Base-by-base conservation (phyloP, 2,113 vertebrate genomes). In the Alligator sinensis region DNA sequence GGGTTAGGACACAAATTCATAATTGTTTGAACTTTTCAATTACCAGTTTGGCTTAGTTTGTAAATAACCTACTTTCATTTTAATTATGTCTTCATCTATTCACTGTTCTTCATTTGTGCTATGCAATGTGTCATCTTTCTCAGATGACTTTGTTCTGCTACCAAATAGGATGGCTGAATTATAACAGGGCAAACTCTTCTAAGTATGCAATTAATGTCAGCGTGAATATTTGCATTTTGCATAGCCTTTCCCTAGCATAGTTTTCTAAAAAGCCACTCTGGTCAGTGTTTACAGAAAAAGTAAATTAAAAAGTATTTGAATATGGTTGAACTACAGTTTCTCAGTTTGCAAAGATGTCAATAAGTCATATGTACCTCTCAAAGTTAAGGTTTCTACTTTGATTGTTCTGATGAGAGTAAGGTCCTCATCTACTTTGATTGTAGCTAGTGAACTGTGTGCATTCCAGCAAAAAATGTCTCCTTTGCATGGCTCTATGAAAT, bases 1-100 rank as follows among this genome's bases (percentile, higher is more conserved):
- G 70, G 24, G 55, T 62, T 62, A 22, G 17, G 21, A 12, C 24
- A 76, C 54, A 88, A 54, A n/a, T 59, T 82, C n/a, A 61, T 82
- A 89, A 87, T 80, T 6, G 34, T 92, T 91, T 75, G 28, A 86
- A 47, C 70, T 24, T 21, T 74, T 82, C 55, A 82, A 82, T 54
- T 4, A 38, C 4, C 88, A 80, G 86, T 90, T 59, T 91, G 84
- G 38, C n/a, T 75, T 60, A 47, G 9, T 5, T 95, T 95, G 70
- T 87, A 96, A 92, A 89, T 17, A 86, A 80, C 27, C 11, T 66
- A 22, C 30, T 78, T 84, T 95, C 89, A 86, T 77, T 88, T 84
- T 82, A 93, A 88, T 87, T 89, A 86, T 47, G 18, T 86, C 92
- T 94, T 91, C 15, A 88, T 15, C 75, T 82, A 70, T 86, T 91